phyloP scores from a whole-genome alignment of 2,113 vertebrate genomes.

The Pelvicachromis taeniatus region DNA sequence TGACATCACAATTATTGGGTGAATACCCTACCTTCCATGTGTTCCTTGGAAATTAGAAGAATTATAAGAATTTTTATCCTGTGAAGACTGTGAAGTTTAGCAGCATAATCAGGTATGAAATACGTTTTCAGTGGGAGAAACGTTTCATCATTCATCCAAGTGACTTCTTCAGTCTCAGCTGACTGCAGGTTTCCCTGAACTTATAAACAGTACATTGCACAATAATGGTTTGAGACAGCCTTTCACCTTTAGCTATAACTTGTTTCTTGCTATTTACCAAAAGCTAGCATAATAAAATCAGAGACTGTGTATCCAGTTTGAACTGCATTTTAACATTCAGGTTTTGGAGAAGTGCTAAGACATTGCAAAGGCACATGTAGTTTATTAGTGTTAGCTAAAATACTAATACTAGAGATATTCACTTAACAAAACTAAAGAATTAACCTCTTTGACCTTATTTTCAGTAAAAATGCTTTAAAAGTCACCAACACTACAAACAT shows the following conservation, averaged over 20 bases:
- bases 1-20: neutral
- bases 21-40: neutral
- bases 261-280: neutral
- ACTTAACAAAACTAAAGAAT: neutral
- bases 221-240: neutral
- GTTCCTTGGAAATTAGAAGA: neutral
- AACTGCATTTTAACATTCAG: neutral
- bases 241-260: neutral
- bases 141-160: no score
- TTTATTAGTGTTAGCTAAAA: neutral
- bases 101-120: neutral
- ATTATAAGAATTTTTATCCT: no score
- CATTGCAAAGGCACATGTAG: neutral
- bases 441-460: neutral
- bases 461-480: neutral
- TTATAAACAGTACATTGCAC: neutral
- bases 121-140: neutral
- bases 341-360: neutral
- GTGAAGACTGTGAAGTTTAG: neutral
- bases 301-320: neutral
- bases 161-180: no score
- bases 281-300: neutral
- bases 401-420: neutral
- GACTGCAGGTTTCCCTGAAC: no score
- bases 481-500: neutral